These are phyloP conservation scores for Drosophila differens DNA, from an alignment of 2,888 invertebrate species.

Conservation along the genomic window DNA sequence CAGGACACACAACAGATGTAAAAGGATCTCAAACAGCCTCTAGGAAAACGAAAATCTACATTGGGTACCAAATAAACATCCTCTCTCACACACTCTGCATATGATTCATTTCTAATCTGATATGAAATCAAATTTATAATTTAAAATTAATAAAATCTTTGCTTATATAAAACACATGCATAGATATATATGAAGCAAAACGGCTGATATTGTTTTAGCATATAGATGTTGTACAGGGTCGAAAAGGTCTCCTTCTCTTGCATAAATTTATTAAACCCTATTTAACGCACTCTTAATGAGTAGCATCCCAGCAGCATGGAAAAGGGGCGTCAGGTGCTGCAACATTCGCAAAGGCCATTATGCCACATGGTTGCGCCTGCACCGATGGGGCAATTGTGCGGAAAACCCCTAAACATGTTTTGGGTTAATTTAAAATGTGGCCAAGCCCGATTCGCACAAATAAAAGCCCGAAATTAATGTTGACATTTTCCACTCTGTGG, in stretches of 20 bases:
- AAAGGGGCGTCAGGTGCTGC: slow-evolving; percentile 65
- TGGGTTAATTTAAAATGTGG: slow-evolving; percentile 84
- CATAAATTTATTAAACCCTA: neutral
- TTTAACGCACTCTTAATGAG: slow-evolving; percentile 8
- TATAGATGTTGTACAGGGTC: neutral
- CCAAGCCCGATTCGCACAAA: slow-evolving; percentile 75
- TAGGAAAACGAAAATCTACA: neutral
- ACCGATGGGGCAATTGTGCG: slow-evolving; percentile 78
- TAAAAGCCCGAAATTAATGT: slow-evolving; percentile 84
- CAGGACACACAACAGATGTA: neutral
- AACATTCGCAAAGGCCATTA: slow-evolving; percentile 58
- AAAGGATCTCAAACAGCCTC: neutral
- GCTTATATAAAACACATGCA: neutral
- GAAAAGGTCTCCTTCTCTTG: neutral
- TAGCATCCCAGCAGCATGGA: neutral
- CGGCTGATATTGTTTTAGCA: neutral
- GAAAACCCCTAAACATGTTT: slow-evolving; percentile 84
- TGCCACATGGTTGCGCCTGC: slow-evolving; percentile 60
- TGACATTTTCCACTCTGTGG: slow-evolving; percentile 81
- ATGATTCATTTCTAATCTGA: neutral
- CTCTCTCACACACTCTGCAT: neutral
- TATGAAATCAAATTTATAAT: neutral
- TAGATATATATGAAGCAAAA: neutral
- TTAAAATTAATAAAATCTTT: neutral
- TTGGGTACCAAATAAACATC: too few relatives aligned